Conservation (phyloP, 64 coral and sea anemone species). For the Cladopsammia gracilis region DNA sequence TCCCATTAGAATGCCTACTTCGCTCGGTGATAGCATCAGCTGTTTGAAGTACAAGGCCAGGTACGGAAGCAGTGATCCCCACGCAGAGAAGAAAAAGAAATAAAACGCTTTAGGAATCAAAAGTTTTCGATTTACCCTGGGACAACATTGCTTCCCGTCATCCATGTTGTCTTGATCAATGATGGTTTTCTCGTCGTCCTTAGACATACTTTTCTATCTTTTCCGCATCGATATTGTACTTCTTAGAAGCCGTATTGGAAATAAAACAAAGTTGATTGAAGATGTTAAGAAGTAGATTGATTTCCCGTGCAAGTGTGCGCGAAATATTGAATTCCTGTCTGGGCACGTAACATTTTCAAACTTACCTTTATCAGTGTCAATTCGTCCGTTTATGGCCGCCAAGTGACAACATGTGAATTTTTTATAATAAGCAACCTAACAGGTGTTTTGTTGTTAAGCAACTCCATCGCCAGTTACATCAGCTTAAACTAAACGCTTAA, state of each 20-base stretch:
- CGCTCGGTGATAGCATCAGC: conserved; percentile 93
- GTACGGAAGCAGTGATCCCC: conserved; percentile 96
- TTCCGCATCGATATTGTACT: neutral
- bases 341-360: conserved; percentile 45
- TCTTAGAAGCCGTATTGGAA: neutral
- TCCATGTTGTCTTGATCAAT: conserved; percentile 20
- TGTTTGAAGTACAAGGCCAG: conserved; percentile 99
- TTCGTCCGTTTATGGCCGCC: conserved; percentile 37
- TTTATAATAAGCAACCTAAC: conserved; percentile 23
- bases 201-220: conserved; percentile 13
- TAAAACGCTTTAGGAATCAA: conserved; percentile 97
- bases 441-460: conserved; percentile 43
- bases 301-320: neutral
- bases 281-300: neutral
- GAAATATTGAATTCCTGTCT: conserved; percentile 22
- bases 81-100: conserved; percentile 99
- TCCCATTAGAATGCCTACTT: conserved; percentile 99
- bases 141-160: conserved; percentile 79
- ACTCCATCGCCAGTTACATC: neutral
- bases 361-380: neutral
- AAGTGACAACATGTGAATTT: conserved; percentile 58
- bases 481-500: neutral
- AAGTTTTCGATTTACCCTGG: conserved; percentile 92
- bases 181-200: conserved; percentile 82
- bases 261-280: neutral